Base-by-base conservation (phyloP, 1,140 invertebrate genomes). In the Philotrypesis tridentata region DNA sequence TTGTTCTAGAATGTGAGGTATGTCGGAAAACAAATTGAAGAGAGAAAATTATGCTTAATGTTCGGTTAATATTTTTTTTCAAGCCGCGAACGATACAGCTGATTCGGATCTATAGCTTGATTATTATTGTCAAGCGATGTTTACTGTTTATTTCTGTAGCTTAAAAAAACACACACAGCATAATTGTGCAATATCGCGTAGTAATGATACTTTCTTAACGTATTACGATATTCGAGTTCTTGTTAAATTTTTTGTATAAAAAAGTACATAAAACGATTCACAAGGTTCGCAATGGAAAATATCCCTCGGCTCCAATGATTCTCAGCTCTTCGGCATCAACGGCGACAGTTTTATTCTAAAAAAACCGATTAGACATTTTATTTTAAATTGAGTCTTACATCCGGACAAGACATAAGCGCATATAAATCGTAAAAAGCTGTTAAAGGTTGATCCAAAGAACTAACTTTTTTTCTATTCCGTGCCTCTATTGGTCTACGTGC, bases 1-100 rank as follows among this genome's bases (percentile, higher is more conserved):
- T 55, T 55, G 21, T 6, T 21, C 48, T n/a, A 55, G 21, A n/a
- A 55, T 55, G 21, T 55, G 48, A 55, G 48, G 48, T 55, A 55
- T 55, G 48, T 55, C 6, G 48, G 17, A 79, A 55, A 31, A 79
- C 37, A 71, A 77, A n/a, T 72, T 83, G 60, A 82, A 1, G 27
- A 27, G 23, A 31, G 86, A 89, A 90, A 91, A 90, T 90, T 91
- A 90, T 91, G 89, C 89, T 91, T 90, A 90, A 91, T 90, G 89
- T 86, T 88, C 83, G 21, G 21, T 55, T 17, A n/a, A 55, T 55
- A 14, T 55, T 17, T 17, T 55, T 55, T 55, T 55, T 17, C 21
- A 55, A 55, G 17, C 21, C 6, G 6, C 43, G 43, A 48, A 14
- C 43, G 43, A 48, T 48, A 21, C 17, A n/a, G n/a, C 43, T 48